Evolutionary conservation across 2,113 vertebrate species (phyloP), one percentile per base, ranked within the genome.

Genomic region (Pandion haliaetus): DNA sequence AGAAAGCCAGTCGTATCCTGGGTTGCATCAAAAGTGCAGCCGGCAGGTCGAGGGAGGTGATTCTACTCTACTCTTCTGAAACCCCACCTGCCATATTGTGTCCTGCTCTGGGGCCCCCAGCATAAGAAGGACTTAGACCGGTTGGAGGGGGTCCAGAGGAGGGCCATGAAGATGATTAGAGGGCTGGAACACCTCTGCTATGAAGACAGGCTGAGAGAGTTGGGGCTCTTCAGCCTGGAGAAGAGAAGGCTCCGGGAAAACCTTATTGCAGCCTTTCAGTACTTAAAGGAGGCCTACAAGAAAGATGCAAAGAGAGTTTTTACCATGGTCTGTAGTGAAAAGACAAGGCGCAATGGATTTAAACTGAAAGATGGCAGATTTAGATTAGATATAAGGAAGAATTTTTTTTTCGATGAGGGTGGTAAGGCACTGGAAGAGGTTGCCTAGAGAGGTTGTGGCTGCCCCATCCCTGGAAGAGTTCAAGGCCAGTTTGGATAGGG

Each of bases 111-210:
- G 6, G 26, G 8, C 5, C 6, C 28, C 13, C 44, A 47, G 7
- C 14, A 45, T 5, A n/a, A 12, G 31, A 14, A 12, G 7, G n/a
- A 57, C 10, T 6, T 1, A 6, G 21, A 38, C 15, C 34, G 71
- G 18, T 2, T 54, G 1, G 15, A 72, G 15, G 0, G 0, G 3
- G 44, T 7, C 62, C 44, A 82, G 15, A 74, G 42, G 31, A 55
- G 18, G 12, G 2, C 9, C 8, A 8, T 0, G 1, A 12, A 73
- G 8, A 47, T 45, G 36, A 8, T 28, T 2, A 1, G 1, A 28
- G 17, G 10, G 55, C 15, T 71, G 38, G 25, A 86, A 6, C 36
- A 29, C 6, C 49, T 57, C 32, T 57, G 3, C 24, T 52, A 0
- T 19, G 36, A 17, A 3, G 57, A 16, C 7, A 77, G 10, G 16